Evolutionary conservation across 1,140 invertebrate genomes (phyloP).

Genomic region (Eriosoma lanigerum): DNA sequence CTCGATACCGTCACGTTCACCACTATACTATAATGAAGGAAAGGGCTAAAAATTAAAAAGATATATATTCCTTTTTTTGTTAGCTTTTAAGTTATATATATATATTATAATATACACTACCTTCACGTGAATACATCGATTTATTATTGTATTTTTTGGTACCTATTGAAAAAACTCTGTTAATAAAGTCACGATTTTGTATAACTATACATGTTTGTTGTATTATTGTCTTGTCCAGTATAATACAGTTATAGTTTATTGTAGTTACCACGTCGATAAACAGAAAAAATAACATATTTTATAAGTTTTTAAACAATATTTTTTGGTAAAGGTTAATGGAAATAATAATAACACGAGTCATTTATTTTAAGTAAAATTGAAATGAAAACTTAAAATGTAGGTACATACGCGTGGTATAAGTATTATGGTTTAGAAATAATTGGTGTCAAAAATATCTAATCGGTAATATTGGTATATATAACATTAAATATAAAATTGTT

Average conservation of each 20-base stretch:
- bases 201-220: neutral
- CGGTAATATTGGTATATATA: no score
- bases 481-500: no score
- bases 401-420: no score
- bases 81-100: constrained; percentile 35
- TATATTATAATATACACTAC: neutral
- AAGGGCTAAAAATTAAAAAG: constrained; percentile 19
- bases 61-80: constrained; percentile 19
- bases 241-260: neutral
- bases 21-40: neutral
- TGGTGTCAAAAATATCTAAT: no score
- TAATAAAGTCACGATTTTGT: constrained; percentile 43
- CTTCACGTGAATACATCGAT: constrained; percentile 23
- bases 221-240: neutral
- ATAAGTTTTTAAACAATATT: neutral
- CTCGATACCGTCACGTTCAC: constrained; percentile 32
- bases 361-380: no score
- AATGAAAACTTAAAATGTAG: no score
- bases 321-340: no score
- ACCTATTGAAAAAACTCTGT: constrained; percentile 37
- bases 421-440: no score
- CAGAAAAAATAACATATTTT: neutral
- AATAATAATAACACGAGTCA: no score
- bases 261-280: neutral
- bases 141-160: constrained; percentile 29